These are phyloP conservation scores for Drosophila grimshawi DNA, from an alignment of 1,140 invertebrate genomes.

Conservation along the genomic window DNA sequence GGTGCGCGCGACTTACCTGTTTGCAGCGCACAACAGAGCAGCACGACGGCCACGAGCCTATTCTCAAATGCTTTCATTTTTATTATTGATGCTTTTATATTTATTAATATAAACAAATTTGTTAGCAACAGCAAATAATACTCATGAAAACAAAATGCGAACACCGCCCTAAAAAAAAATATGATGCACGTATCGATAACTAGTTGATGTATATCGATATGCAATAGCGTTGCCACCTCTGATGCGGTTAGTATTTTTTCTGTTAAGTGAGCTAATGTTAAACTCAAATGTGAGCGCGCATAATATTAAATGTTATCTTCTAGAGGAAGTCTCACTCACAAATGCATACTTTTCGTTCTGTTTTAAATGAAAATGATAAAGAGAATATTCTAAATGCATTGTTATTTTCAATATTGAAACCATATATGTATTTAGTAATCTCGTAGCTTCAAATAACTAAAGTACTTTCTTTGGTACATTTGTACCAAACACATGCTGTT, in stretches of 20 bases:
- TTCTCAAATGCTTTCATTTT: conserved; percentile 60
- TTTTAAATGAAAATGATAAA: too few relatives aligned
- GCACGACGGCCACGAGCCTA: conserved; percentile 28
- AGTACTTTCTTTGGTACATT: too few relatives aligned
- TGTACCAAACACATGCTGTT: background rate
- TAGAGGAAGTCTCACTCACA: too few relatives aligned
- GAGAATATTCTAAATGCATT: too few relatives aligned
- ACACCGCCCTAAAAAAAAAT: conserved; percentile 65
- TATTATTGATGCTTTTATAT: background rate
- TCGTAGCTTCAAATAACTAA: too few relatives aligned
- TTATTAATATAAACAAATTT: conserved; percentile 25
- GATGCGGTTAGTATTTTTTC: background rate
- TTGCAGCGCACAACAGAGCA: conserved; percentile 62
- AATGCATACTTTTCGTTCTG: too few relatives aligned
- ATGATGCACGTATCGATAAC: conserved; percentile 50
- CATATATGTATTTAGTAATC: too few relatives aligned
- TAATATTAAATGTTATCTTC: background rate
- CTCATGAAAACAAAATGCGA: conserved; percentile 58
- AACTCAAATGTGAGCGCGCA: background rate
- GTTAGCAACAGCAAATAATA: conserved; percentile 24
- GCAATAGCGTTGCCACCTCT: background rate
- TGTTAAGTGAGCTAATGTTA: background rate
- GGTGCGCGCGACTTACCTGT: conserved; percentile 59
- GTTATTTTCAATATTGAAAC: too few relatives aligned
- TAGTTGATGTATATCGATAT: conserved; percentile 25